phyloP scores from a whole-genome alignment of 2,888 invertebrate species.

The Orchestes rusci region DNA sequence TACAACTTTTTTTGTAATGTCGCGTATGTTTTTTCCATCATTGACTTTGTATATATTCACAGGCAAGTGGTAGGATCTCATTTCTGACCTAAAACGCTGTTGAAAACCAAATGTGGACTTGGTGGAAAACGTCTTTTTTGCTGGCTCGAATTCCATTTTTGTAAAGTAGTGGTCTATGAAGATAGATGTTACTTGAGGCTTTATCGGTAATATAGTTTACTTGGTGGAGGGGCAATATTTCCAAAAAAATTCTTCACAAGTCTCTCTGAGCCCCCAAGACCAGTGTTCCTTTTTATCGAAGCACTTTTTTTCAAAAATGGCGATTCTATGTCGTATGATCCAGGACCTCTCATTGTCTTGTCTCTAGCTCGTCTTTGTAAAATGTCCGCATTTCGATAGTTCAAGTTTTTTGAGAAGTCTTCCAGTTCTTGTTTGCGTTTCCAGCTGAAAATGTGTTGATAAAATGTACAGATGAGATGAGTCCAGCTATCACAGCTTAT shows the following conservation, averaged over 20 bases:
- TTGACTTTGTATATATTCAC: slow-evolving; percentile 36
- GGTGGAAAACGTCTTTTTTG: slow-evolving; percentile 26
- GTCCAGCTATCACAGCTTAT: no score
- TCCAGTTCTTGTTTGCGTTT: slow-evolving; percentile 27
- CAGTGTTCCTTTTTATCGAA: no score
- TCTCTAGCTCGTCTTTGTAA: slow-evolving; percentile 25
- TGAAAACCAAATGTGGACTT: slow-evolving; percentile 34
- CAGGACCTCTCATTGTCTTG: slow-evolving; percentile 29
- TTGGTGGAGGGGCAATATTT: no score
- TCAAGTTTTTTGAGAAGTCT: slow-evolving; percentile 29
- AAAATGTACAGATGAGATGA: no score
- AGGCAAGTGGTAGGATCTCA: slow-evolving; percentile 31
- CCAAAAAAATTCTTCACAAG: no score
- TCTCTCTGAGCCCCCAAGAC: no score
- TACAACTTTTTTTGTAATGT: slow-evolving; percentile 28
- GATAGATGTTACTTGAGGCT: no score
- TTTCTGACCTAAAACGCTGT: slow-evolving; percentile 33
- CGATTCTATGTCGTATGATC: no score
- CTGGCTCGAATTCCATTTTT: neutral
- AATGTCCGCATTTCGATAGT: slow-evolving; percentile 26
- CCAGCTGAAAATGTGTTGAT: no score
- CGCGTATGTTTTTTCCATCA: slow-evolving; percentile 28
- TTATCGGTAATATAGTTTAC: no score
- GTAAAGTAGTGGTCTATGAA: no score
- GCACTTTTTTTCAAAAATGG: no score